phyloP scores from a whole-genome alignment of 2,113 vertebrate genomes.

The mouse (Mus musculus) region DNA sequence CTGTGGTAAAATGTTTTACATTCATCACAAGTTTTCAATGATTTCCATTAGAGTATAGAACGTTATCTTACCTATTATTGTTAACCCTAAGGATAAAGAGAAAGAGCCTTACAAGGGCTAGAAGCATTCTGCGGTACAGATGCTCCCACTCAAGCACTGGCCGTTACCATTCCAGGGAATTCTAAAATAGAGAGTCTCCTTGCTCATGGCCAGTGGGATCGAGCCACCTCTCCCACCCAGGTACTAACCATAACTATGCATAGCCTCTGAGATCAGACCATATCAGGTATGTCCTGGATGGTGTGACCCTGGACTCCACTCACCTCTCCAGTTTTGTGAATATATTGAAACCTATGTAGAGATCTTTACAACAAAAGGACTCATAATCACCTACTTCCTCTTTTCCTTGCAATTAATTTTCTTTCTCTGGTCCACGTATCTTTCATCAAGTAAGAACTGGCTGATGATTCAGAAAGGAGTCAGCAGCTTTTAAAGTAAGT shows the following conservation, averaged over 20 bases:
- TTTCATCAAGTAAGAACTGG: conserved; percentile 51
- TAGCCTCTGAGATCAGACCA: background rate
- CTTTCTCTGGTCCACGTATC: conserved; percentile 61
- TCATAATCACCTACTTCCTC: conserved; percentile 50
- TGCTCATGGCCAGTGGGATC: background rate
- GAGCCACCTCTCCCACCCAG: background rate
- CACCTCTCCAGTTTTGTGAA: background rate
- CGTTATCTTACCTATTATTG: background rate
- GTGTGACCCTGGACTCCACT: background rate
- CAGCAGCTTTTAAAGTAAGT: conserved; percentile 62
- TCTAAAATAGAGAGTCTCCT: background rate
- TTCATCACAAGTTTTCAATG: conserved; percentile 4
- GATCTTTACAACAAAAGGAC: conserved; percentile 60
- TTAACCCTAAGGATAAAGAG: conserved; percentile 8
- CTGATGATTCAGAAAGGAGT: conserved; percentile 66
- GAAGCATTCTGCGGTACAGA: background rate
- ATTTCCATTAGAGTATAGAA: background rate
- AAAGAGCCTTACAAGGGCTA: background rate
- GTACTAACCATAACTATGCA: too few species aligned
- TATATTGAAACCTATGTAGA: background rate
- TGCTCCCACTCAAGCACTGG: background rate
- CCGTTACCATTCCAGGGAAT: background rate
- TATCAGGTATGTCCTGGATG: background rate
- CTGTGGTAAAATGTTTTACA: background rate
- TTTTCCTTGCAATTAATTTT: conserved; percentile 72